Evolutionary conservation across 1,140 invertebrate species (phyloP), one percentile per base, ranked within the genome.

Genomic region (Ostrea denselamellosa): DNA sequence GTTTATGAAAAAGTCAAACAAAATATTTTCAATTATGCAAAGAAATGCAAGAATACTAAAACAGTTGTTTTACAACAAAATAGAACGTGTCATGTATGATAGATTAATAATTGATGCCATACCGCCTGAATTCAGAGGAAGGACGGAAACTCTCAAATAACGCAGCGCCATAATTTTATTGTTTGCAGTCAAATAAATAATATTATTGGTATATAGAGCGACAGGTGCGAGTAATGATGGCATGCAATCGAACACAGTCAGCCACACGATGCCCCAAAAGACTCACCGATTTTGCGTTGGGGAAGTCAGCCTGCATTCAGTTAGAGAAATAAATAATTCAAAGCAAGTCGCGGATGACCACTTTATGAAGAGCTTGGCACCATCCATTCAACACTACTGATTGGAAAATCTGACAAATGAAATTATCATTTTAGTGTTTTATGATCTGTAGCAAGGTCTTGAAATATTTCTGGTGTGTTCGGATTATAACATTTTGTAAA

Each of bases 281-380:
- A 62, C 56, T 12, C 17, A 17, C n/a, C 17, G n/a, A n/a, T 19
- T 62, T 62, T 17, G 17, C n/a, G 17, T 62, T 62, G 19, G 1
- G n/a, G 56, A 62, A 62, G 17, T n/a, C 8, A 77, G 68, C 12
- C 68, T 77, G 28, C 22, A 14, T 25, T 10, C 28, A 77, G 68
- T 77, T 77, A 25, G 34, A 44, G 34, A 44, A 44, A 77, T 77
- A 77, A 77, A 28, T 77, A 77, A 77, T 77, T 77, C 68, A 77
- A 77, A 77, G 68, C 28, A 25, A 77, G 68, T 7, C 9, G 9
- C 28, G 28, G 25, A 14, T 77, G 68, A 77, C 68, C 68, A 77
- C 25, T 28, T 14, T 28, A n/a, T 17, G 17, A 62, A n/a, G n/a
- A n/a, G 17, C 19, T 17, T 19, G 17, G 17, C 56, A 62, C 12